phyloP scores from a whole-genome alignment of 1,140 invertebrate genomes.

The Drosophila nebulosa region DNA sequence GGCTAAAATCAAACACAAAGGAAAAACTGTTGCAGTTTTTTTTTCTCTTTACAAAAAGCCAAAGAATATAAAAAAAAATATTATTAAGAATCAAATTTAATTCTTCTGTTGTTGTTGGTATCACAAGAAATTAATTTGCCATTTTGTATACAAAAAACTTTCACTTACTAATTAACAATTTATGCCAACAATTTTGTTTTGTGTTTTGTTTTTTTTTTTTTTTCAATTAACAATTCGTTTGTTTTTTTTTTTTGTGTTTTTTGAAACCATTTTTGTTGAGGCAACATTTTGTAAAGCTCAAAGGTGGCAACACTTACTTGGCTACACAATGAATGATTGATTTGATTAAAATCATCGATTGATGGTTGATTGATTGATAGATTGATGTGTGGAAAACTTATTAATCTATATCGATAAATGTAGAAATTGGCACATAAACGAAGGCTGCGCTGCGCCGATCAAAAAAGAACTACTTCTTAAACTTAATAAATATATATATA shows the following conservation, averaged over 20 bases:
- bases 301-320: slow-evolving; percentile 71
- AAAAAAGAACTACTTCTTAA: slow-evolving; percentile 59
- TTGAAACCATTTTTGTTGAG: slow-evolving; percentile 75
- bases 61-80: slow-evolving; percentile 1
- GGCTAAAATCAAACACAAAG: slow-evolving; percentile 9
- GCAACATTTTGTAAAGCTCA: slow-evolving; percentile 78
- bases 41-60: background rate
- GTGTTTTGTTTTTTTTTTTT: slow-evolving; percentile 24
- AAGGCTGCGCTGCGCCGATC: slow-evolving; percentile 71
- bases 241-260: slow-evolving; percentile 53
- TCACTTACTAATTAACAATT: slow-evolving; percentile 53
- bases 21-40: slow-evolving; percentile 56
- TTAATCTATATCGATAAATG: slow-evolving; percentile 42
- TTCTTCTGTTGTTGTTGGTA: slow-evolving; percentile 46
- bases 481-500: slow-evolving; percentile 44
- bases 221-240: slow-evolving; percentile 30
- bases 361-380: slow-evolving; percentile 18
- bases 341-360: slow-evolving; percentile 27
- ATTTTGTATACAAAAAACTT: slow-evolving; percentile 33
- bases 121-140: slow-evolving; percentile 73
- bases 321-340: slow-evolving; percentile 38
- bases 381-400: slow-evolving; percentile 37
- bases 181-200: slow-evolving; percentile 45
- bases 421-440: slow-evolving; percentile 75
- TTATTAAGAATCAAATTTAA: slow-evolving; percentile 36